phyloP scores from a whole-genome alignment of 2,888 invertebrate species.

The Xanthostigma xanthostigma region DNA sequence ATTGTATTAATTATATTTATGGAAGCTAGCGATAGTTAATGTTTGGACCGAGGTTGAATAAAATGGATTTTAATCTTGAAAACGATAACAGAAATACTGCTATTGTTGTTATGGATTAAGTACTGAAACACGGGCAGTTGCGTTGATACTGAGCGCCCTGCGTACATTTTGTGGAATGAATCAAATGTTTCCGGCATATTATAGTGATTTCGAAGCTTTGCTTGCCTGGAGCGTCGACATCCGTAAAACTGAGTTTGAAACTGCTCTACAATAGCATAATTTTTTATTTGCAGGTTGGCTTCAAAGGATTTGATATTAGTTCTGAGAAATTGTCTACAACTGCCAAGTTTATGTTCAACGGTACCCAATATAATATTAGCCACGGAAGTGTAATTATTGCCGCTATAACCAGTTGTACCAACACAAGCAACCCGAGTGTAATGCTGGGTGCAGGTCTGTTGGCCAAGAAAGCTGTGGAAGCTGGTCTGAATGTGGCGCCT shows the following conservation, averaged over 20 bases:
- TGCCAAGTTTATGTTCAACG: conserved; percentile 69
- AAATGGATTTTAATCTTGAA: neutral
- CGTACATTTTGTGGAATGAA: too few species aligned
- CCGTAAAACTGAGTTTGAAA: too few species aligned
- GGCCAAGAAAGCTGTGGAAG: conserved; percentile 87
- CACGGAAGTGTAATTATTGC: conserved; percentile 95
- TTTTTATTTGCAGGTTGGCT: conserved; percentile 52
- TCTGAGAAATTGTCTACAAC: conserved; percentile 43
- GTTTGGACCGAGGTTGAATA: too few species aligned
- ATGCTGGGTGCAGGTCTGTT: conserved; percentile 91
- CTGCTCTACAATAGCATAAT: neutral
- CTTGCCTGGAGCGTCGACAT: too few species aligned
- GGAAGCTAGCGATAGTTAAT: too few species aligned
- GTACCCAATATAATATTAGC: conserved; percentile 57
- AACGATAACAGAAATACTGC: too few species aligned
- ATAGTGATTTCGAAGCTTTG: too few species aligned
- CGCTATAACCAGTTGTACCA: conserved; percentile 96
- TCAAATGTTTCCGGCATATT: too few species aligned
- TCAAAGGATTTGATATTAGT: conserved; percentile 78
- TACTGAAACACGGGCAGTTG: too few species aligned
- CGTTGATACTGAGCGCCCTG: too few species aligned
- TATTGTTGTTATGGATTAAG: too few species aligned
- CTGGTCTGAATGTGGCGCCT: conserved; percentile 74
- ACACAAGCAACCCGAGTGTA: conserved; percentile 95
- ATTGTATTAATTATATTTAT: too few species aligned